These are phyloP conservation scores for Tachina lurida DNA, from an alignment of 2,888 invertebrate genomes.

Conservation along the genomic window DNA sequence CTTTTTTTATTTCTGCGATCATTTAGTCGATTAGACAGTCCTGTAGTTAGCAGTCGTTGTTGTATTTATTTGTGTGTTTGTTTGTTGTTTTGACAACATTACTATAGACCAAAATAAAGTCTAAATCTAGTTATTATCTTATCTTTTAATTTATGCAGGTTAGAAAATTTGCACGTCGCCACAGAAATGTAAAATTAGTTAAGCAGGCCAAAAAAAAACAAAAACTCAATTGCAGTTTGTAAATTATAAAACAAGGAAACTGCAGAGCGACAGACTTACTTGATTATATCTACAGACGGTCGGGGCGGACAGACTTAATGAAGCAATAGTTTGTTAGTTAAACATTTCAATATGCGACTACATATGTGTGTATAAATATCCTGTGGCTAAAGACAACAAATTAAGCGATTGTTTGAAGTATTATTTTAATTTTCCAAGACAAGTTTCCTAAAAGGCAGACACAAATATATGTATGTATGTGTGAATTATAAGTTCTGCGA, in stretches of 20 bases:
- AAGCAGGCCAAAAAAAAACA: slow-evolving; percentile 8
- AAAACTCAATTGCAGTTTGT: neutral
- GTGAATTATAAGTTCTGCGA: too few species aligned
- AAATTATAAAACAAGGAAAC: slow-evolving; percentile 9
- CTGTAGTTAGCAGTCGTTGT: slow-evolving; percentile 28
- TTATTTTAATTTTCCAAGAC: slow-evolving; percentile 14
- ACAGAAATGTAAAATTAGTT: slow-evolving; percentile 44
- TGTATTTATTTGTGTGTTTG: slow-evolving; percentile 5
- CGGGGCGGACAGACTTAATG: slow-evolving; percentile 4
- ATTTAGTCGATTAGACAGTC: slow-evolving; percentile 46
- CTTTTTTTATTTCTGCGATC: slow-evolving; percentile 20
- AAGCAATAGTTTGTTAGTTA: slow-evolving; percentile 28
- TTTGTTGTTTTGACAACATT: slow-evolving; percentile 67
- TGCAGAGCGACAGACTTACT: neutral
- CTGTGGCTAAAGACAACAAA: slow-evolving; percentile 66
- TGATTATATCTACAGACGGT: slow-evolving; percentile 2
- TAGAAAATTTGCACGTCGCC: slow-evolving; percentile 71
- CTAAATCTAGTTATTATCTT: slow-evolving; percentile 73
- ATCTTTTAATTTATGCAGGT: slow-evolving; percentile 81
- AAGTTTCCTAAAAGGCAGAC: neutral
- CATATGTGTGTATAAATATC: slow-evolving; percentile 43
- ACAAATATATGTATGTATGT: neutral
- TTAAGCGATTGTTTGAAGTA: slow-evolving; percentile 60
- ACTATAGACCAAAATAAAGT: slow-evolving; percentile 57
- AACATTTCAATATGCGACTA: neutral